phyloP scores from a whole-genome alignment of 2,113 vertebrate genomes.

The Dipodomys merriami region DNA sequence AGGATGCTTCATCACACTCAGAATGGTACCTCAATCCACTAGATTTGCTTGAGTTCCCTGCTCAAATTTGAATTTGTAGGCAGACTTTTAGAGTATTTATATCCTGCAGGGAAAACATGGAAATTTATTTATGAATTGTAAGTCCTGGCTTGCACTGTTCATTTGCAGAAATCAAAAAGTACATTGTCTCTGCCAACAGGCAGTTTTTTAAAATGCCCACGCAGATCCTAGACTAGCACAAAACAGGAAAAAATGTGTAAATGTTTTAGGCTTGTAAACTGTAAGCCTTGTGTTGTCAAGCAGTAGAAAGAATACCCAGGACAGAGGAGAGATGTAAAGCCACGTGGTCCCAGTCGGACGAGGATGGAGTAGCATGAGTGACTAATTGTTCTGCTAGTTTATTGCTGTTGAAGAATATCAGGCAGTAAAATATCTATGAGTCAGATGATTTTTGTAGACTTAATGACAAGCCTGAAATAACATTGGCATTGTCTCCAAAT shows the following conservation, averaged over 20 bases:
- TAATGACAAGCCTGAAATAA: constrained; percentile 56
- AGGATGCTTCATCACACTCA: background rate
- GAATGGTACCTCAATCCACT: constrained; percentile 8
- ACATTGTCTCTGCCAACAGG: constrained; percentile 66
- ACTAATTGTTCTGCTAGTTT: constrained; percentile 32
- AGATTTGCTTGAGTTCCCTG: constrained; percentile 64
- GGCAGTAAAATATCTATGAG: constrained; percentile 11
- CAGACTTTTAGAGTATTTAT: constrained; percentile 66
- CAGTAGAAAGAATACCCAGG: background rate
- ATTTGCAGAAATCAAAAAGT: constrained; percentile 75
- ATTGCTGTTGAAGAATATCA: background rate
- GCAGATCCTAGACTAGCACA: constrained; percentile 38
- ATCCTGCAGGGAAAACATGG: constrained; percentile 71
- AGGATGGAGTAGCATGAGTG: background rate
- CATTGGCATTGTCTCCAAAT: constrained; percentile 29
- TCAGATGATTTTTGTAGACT: constrained; percentile 45
- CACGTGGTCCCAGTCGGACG: background rate
- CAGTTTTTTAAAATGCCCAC: constrained; percentile 25
- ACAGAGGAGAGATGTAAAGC: background rate
- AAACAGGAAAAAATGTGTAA: background rate
- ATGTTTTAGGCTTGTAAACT: constrained; percentile 58
- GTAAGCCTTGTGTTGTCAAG: constrained; percentile 27
- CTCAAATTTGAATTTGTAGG: constrained; percentile 62
- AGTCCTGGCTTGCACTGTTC: constrained; percentile 67
- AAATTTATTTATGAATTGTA: constrained; percentile 77